Evolutionary conservation across 2,113 vertebrate genomes (phyloP).

Genomic region (Halcyon senegalensis): DNA sequence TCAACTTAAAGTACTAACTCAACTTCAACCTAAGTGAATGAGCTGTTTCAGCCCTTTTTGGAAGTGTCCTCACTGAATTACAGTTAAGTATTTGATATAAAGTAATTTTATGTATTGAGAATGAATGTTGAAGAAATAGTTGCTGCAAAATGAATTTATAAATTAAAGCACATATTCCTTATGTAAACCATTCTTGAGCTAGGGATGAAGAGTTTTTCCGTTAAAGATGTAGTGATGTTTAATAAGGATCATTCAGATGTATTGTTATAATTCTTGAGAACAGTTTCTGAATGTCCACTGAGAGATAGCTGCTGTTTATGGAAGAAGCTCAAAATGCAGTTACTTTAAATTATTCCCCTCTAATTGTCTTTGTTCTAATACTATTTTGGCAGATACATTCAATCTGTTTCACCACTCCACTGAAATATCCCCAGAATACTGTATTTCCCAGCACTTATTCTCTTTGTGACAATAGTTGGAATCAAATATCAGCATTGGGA

Average conservation of each 20-base stretch:
- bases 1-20: neutral
- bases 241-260: neutral
- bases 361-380: neutral
- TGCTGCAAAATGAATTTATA: neutral
- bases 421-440: neutral
- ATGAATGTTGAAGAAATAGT: neutral
- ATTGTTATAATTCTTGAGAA: neutral
- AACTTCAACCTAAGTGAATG: neutral
- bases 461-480: neutral
- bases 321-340: neutral
- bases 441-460: neutral
- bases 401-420: neutral
- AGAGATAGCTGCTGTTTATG: neutral
- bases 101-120: neutral
- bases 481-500: neutral
- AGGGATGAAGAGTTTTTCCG: neutral
- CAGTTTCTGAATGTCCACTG: neutral
- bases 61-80: neutral
- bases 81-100: neutral
- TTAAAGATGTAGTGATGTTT: neutral
- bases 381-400: neutral
- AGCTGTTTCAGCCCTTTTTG: neutral
- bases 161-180: neutral
- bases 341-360: neutral
- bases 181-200: neutral